Evolutionary conservation across 1,140 invertebrate species (phyloP).

Genomic region (Ostrea edulis): DNA sequence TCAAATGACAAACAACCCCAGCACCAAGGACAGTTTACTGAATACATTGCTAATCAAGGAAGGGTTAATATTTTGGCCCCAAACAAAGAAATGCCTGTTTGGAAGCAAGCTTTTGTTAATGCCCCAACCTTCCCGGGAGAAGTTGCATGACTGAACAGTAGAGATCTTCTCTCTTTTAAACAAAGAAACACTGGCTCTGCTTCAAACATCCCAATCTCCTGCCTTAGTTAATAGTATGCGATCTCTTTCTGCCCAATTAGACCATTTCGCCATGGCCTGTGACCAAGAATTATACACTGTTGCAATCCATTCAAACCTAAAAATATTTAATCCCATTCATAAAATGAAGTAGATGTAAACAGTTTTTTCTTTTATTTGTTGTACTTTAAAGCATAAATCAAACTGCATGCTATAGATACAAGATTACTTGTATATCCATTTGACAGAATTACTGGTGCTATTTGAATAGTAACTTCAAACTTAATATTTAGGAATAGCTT

Average conservation of each 20-base stretch:
- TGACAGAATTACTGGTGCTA: too few relatives aligned
- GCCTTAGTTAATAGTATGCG: background rate
- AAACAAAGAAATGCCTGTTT: background rate
- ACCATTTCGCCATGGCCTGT: background rate
- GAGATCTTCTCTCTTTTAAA: slow-evolving; percentile 15
- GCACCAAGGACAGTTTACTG: background rate
- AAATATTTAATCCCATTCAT: slow-evolving; percentile 29
- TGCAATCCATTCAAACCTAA: background rate
- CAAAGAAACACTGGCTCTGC: background rate
- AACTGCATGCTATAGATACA: too few relatives aligned
- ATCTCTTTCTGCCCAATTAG: slow-evolving; percentile 19
- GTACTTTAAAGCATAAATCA: too few relatives aligned
- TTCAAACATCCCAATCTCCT: background rate
- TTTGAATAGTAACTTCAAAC: too few relatives aligned
- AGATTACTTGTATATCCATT: too few relatives aligned
- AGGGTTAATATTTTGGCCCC: background rate
- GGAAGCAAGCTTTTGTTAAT: slow-evolving; percentile 9
- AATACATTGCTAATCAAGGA: background rate
- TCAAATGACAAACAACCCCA: background rate
- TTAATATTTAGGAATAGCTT: too few relatives aligned
- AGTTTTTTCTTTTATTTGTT: background rate
- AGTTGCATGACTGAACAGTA: background rate
- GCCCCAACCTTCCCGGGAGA: background rate
- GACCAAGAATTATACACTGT: background rate
- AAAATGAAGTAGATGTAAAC: background rate